Evolutionary conservation across 2,888 invertebrate genomes (phyloP).

Genomic region (Lordiphosa fenestrarum): DNA sequence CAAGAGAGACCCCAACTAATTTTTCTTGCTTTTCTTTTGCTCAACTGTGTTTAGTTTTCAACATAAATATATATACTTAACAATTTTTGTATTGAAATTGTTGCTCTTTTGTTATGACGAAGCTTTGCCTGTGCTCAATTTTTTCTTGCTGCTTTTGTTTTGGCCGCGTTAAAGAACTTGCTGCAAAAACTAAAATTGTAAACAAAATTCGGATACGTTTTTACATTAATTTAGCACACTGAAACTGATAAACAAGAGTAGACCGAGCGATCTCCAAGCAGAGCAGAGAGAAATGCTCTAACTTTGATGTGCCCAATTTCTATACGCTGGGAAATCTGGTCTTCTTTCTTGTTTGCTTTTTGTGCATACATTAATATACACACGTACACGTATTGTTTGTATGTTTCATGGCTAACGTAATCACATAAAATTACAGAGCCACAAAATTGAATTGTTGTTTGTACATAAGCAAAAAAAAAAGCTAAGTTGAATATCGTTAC

Average conservation of each 20-base stretch:
- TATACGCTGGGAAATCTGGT: not conserved
- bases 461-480: slow-evolving; percentile 12
- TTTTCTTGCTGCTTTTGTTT: slow-evolving; percentile 15
- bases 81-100: slow-evolving; percentile 49
- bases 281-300: slow-evolving; percentile 15
- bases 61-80: slow-evolving; percentile 45
- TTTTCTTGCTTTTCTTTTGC: slow-evolving; percentile 41
- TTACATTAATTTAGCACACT: slow-evolving; percentile 50
- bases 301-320: slow-evolving; percentile 40
- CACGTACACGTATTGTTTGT: slow-evolving; percentile 9
- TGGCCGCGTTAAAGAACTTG: slow-evolving; percentile 21
- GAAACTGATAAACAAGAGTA: slow-evolving; percentile 33
- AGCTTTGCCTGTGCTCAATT: slow-evolving; percentile 13
- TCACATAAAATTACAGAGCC: slow-evolving; percentile 51
- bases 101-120: slow-evolving; percentile 30
- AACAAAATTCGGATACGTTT: slow-evolving; percentile 53
- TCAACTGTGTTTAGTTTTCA: slow-evolving; percentile 36
- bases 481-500: slow-evolving; percentile 38
- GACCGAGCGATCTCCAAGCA: slow-evolving; percentile 16
- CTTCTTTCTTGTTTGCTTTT: slow-evolving; percentile 13
- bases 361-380: slow-evolving; percentile 17
- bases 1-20: slow-evolving; percentile 42
- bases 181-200: slow-evolving; percentile 52
- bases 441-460: slow-evolving; percentile 63
- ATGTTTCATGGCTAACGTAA: slow-evolving; percentile 49